Conservation (phyloP, 2,113 vertebrate genomes). For the Ascaphus truei region DNA sequence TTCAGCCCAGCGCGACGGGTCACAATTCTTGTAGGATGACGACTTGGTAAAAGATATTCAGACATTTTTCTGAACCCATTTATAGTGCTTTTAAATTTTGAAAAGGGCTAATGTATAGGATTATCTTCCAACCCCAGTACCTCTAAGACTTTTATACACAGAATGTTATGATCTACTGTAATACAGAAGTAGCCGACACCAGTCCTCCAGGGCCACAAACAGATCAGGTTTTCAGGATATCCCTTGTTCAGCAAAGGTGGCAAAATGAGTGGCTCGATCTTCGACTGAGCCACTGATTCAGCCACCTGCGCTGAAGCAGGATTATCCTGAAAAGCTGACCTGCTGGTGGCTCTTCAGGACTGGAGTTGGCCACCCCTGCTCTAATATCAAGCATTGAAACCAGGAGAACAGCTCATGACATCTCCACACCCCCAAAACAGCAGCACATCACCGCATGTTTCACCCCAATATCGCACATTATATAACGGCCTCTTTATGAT, state of each 20-base stretch:
- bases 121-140: constrained; percentile 57
- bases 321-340: too few species aligned
- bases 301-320: too few species aligned
- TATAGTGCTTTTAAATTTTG: constrained; percentile 56
- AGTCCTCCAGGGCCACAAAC: too few species aligned
- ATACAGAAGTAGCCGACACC: too few species aligned
- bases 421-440: constrained; percentile 56
- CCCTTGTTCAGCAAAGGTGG: too few species aligned
- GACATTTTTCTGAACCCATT: constrained; percentile 51
- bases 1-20: too few species aligned
- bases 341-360: too few species aligned
- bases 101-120: constrained; percentile 57
- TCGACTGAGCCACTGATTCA: too few species aligned
- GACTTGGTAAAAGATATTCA: constrained; percentile 56
- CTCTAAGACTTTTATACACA: constrained; percentile 69
- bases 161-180: constrained; percentile 65
- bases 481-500: constrained; percentile 94
- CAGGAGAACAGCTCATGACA: constrained; percentile 66
- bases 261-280: too few species aligned
- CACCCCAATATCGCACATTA: constrained; percentile 54
- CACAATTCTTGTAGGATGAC: too few species aligned
- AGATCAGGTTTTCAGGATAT: too few species aligned
- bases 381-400: constrained; percentile 69
- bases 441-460: constrained; percentile 40
- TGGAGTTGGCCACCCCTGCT: too few species aligned